Conservation (phyloP, 2,797 vertebrate genomes). For the Oreonectes daqikongensis region DNA sequence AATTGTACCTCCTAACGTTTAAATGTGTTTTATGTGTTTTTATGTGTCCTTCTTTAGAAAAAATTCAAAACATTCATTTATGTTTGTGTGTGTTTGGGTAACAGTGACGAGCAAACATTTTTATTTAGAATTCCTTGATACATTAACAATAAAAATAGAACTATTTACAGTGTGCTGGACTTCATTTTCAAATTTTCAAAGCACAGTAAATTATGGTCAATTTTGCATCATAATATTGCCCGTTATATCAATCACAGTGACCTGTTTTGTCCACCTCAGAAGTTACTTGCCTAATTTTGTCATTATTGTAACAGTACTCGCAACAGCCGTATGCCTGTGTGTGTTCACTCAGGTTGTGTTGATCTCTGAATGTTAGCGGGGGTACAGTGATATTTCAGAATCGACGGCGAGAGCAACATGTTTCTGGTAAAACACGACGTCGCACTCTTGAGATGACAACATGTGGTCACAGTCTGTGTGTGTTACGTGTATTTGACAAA, state of each 20-base stretch:
- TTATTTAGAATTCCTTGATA: not conserved
- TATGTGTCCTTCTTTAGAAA: too few relatives aligned
- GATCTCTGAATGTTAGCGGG: conserved; percentile 47
- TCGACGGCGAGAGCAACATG: conserved; percentile 52
- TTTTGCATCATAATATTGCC: not conserved
- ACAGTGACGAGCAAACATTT: too few relatives aligned
- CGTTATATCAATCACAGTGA: not conserved
- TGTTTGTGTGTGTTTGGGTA: not conserved
- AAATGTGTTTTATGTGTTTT: too few relatives aligned
- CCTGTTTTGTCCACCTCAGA: not conserved
- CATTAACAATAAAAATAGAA: too few relatives aligned
- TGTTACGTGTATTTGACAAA: conserved; percentile 49
- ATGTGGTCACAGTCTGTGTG: conserved; percentile 66
- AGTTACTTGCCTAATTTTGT: not conserved
- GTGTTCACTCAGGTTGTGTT: conserved; percentile 21
- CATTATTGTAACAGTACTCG: conserved; percentile 12
- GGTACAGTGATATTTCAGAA: conserved; percentile 56
- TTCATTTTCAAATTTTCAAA: not conserved
- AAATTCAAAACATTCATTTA: too few relatives aligned
- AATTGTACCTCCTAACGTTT: too few relatives aligned
- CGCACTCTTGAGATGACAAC: conserved; percentile 69
- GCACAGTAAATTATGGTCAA: not conserved
- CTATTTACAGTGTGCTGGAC: not conserved
- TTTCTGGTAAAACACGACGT: conserved; percentile 71
- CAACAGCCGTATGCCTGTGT: conserved; percentile 27